A percentile compares a stretch with the other conserved stretches of the same genome.
phyloP scores from a whole-genome alignment of 2,113 vertebrate species.

The Crocuta crocuta region DNA sequence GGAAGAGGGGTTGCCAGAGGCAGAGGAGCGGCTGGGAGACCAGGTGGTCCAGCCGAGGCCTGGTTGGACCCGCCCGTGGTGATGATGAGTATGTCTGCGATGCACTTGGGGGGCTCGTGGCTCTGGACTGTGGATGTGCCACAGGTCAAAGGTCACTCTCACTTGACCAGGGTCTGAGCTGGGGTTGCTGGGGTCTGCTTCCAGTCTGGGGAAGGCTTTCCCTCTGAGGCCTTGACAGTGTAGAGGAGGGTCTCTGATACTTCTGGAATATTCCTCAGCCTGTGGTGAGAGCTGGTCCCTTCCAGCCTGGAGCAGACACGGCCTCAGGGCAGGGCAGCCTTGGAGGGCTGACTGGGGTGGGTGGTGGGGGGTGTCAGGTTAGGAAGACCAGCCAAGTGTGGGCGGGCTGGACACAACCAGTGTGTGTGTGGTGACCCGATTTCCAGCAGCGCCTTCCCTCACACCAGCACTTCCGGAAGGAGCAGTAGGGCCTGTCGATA shows the following conservation, averaged over 20 bases:
- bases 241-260: background rate
- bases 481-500: accelerated
- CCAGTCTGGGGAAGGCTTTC: background rate
- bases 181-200: background rate
- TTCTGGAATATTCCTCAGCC: background rate
- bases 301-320: background rate
- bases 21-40: background rate
- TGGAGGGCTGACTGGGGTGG: background rate
- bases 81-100: accelerated
- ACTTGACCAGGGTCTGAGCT: background rate
- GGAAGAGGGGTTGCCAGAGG: background rate
- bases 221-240: background rate
- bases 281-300: background rate
- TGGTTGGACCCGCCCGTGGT: background rate
- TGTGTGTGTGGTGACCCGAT: accelerated
- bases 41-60: background rate
- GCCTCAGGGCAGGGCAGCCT: too few species aligned
- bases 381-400: background rate
- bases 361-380: accelerated
- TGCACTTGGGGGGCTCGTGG: background rate
- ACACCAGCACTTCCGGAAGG: background rate
- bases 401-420: background rate
- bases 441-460: background rate
- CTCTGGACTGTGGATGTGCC: accelerated
- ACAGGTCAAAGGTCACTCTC: too few species aligned